These are phyloP conservation scores for Austrofundulus limnaeus DNA, from an alignment of 2,113 vertebrate species.

Conservation along the genomic window DNA sequence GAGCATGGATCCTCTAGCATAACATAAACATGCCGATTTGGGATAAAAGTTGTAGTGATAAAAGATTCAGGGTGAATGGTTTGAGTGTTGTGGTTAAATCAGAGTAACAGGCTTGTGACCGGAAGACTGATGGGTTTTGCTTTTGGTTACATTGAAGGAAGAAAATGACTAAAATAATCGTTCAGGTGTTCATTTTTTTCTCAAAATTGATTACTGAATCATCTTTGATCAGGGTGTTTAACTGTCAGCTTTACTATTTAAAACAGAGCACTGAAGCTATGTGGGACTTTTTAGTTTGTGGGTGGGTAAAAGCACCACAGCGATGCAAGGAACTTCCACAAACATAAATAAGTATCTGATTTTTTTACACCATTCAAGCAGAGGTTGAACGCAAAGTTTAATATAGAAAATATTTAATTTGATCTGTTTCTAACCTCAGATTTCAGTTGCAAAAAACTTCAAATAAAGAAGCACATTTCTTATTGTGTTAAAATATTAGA, in stretches of 20 bases:
- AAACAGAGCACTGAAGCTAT: background rate
- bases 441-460: too few relatives aligned
- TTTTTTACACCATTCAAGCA: too few relatives aligned
- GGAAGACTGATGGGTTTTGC: slow-evolving; percentile 26
- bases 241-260: slow-evolving; percentile 20
- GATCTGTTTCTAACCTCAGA: too few relatives aligned
- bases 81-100: slow-evolving; percentile 40
- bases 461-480: too few relatives aligned
- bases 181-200: slow-evolving; percentile 21
- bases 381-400: too few relatives aligned
- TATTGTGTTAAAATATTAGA: too few relatives aligned
- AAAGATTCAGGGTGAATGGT: slow-evolving; percentile 33
- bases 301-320: too few relatives aligned
- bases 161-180: slow-evolving; percentile 18
- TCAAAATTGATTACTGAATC: slow-evolving; percentile 1
- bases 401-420: too few relatives aligned
- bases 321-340: too few relatives aligned
- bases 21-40: slow-evolving; percentile 19
- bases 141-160: slow-evolving; percentile 18
- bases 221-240: slow-evolving; percentile 19
- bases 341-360: too few relatives aligned
- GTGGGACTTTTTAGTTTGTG: background rate
- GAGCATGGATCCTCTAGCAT: slow-evolving; percentile 15
- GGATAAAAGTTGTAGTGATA: slow-evolving; percentile 14
- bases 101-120: slow-evolving; percentile 43